These are phyloP conservation scores for Nannoperca australis DNA, from an alignment of 2,797 vertebrate genomes.

Conservation along the genomic window DNA sequence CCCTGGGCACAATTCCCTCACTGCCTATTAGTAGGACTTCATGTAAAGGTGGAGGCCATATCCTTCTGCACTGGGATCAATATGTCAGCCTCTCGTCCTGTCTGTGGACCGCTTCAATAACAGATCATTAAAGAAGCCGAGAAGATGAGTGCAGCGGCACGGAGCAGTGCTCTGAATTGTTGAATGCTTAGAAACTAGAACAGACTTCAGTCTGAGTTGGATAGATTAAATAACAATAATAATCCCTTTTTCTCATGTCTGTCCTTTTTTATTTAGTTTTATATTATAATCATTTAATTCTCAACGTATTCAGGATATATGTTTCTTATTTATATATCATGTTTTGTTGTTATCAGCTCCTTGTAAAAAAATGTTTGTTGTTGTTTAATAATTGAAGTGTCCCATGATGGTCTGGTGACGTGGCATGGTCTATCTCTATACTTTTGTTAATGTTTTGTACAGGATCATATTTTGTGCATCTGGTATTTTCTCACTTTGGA, in stretches of 20 bases:
- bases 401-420: too few relatives aligned
- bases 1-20: slow-evolving; percentile 51
- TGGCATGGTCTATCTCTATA: background rate
- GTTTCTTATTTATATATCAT: too few relatives aligned
- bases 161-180: background rate
- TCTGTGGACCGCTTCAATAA: slow-evolving; percentile 22
- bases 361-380: too few relatives aligned
- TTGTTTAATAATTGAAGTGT: too few relatives aligned
- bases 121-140: slow-evolving; percentile 34
- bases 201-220: background rate
- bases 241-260: too few relatives aligned
- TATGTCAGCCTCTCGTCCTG: slow-evolving; percentile 29
- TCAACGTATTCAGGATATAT: too few relatives aligned
- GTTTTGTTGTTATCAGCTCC: too few relatives aligned
- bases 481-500: background rate
- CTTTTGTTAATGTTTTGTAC: background rate
- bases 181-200: background rate
- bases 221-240: background rate
- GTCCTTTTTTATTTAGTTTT: too few relatives aligned
- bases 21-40: slow-evolving; percentile 45
- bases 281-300: too few relatives aligned
- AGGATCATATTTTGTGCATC: background rate
- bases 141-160: background rate
- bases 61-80: slow-evolving; percentile 44
- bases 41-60: slow-evolving; percentile 52